phyloP scores from a whole-genome alignment of 2,888 invertebrate genomes.

The Euzophera pinguis region DNA sequence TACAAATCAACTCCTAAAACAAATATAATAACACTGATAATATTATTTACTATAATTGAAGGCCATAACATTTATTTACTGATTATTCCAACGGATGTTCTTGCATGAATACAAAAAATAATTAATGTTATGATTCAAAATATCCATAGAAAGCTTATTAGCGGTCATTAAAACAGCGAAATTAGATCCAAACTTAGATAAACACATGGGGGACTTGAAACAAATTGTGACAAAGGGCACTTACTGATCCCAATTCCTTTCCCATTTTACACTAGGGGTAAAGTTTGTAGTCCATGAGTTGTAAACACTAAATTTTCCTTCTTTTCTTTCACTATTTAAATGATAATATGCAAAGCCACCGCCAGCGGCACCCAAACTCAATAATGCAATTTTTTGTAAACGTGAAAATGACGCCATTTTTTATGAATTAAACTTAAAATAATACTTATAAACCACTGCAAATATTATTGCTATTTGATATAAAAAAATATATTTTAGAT shows the following conservation, averaged over 20 bases:
- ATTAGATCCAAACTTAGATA: not conserved
- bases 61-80: too few species aligned
- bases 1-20: too few species aligned
- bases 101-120: too few species aligned
- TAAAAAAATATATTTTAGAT: too few species aligned
- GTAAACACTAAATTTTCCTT: constrained; percentile 69
- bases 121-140: too few species aligned
- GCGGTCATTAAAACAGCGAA: not conserved
- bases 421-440: constrained; percentile 16
- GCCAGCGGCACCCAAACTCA: constrained; percentile 83
- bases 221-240: constrained; percentile 31
- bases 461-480: not conserved
- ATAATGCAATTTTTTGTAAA: constrained; percentile 76
- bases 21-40: too few species aligned
- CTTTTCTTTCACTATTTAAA: constrained; percentile 55
- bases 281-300: constrained; percentile 86
- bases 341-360: constrained; percentile 83
- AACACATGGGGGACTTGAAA: not conserved
- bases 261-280: constrained; percentile 86
- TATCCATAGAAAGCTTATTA: too few species aligned
- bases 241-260: constrained; percentile 94
- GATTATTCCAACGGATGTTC: too few species aligned
- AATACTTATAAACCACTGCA: not conserved
- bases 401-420: constrained; percentile 78
- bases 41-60: too few species aligned